Conservation (phyloP, 2,797 vertebrate genomes). For the Mergus octosetaceus region DNA sequence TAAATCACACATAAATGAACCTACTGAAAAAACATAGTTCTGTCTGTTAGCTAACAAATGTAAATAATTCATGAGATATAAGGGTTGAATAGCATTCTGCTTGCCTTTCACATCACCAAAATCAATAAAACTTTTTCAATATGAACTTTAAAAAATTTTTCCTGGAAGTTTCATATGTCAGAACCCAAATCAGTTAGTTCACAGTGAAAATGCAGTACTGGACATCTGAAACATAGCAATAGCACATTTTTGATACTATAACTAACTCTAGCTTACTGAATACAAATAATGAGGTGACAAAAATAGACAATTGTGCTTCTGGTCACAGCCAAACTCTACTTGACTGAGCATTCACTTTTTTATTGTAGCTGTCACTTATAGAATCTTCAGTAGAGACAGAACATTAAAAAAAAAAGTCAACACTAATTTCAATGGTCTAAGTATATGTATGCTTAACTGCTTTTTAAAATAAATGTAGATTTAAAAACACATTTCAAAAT, state of each 20-base stretch:
- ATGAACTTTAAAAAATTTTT: background rate
- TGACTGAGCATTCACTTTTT: background rate
- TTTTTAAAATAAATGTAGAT: background rate
- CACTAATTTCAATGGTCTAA: background rate
- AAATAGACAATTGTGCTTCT: background rate
- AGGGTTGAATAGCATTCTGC: background rate
- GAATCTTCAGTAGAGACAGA: background rate
- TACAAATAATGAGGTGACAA: background rate
- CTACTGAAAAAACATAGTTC: background rate
- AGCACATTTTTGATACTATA: background rate
- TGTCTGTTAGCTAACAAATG: background rate
- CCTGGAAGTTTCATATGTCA: background rate
- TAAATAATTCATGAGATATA: background rate
- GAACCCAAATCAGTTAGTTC: background rate
- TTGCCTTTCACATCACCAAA: background rate
- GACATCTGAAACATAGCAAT: fast-evolving
- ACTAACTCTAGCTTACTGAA: background rate
- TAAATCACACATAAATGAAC: background rate
- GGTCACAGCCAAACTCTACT: background rate
- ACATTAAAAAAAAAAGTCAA: background rate
- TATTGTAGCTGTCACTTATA: background rate
- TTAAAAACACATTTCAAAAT: background rate
- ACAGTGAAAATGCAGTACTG: background rate
- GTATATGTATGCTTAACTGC: background rate
- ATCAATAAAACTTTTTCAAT: background rate